A percentile compares a stretch with the other conserved stretches of the same genome.
These are phyloP conservation scores for Drosophila kokeensis DNA, from an alignment of 2,888 invertebrate genomes.

Conservation along the genomic window DNA sequence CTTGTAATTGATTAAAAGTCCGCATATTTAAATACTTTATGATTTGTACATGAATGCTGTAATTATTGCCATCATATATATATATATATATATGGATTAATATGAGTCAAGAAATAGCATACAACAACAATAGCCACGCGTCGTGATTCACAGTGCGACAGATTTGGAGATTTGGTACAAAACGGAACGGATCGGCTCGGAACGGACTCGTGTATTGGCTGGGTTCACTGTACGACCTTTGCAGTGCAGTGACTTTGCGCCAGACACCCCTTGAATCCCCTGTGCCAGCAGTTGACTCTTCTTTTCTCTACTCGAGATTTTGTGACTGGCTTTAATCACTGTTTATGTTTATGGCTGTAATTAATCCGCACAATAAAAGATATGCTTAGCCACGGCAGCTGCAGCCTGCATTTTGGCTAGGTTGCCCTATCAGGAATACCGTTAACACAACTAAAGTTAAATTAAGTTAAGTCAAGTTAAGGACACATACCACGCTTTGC, in stretches of 20 bases:
- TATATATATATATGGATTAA: background rate
- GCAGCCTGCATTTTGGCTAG: conserved; percentile 12
- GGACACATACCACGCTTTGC: conserved; percentile 49
- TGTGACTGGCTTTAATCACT: conserved; percentile 57
- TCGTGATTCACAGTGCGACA: conserved; percentile 62
- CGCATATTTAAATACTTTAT: conserved; percentile 65
- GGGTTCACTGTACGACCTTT: conserved; percentile 75
- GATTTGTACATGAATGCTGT: conserved; percentile 60
- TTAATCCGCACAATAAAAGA: conserved; percentile 60
- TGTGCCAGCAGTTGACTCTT: background rate
- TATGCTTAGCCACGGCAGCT: conserved; percentile 43
- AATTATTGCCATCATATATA: conserved; percentile 30
- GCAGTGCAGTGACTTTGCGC: conserved; percentile 64
- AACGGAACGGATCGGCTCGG: conserved; percentile 15
- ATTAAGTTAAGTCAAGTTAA: conserved; percentile 33
- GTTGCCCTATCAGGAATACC: conserved; percentile 34
- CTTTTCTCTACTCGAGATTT: conserved; percentile 5
- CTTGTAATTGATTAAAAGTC: conserved; percentile 71
- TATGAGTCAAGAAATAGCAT: conserved; percentile 45
- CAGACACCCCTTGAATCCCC: background rate
- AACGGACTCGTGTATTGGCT: background rate
- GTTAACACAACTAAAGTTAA: conserved; percentile 47
- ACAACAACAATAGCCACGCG: conserved; percentile 64
- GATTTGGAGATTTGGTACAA: conserved; percentile 34
- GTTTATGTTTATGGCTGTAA: conserved; percentile 69